These are phyloP conservation scores for Cryptoblepharus egeriae DNA, from an alignment of 2,797 vertebrate species.

Conservation along the genomic window DNA sequence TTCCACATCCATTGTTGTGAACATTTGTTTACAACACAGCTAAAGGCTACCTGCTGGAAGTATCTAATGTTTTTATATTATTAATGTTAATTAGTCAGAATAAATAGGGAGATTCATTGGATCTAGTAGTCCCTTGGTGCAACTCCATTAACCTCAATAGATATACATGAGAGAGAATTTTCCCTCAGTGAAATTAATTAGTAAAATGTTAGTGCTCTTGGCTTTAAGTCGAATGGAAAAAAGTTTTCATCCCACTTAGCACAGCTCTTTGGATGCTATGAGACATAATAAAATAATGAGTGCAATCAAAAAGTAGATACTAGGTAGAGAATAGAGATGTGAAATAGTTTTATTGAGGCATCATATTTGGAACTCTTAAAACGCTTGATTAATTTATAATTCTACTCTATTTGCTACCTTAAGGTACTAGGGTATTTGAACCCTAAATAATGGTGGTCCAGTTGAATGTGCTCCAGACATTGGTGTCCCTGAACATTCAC, in stretches of 20 bases:
- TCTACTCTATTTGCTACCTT: background rate
- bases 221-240: constrained; percentile 26
- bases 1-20: constrained; percentile 6
- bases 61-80: background rate
- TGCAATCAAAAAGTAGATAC: background rate
- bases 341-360: background rate
- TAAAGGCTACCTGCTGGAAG: constrained; percentile 41
- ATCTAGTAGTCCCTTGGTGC: background rate
- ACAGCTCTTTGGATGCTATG: background rate
- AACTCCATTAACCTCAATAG: constrained; percentile 36
- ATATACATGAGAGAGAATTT: constrained; percentile 34
- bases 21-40: constrained; percentile 39
- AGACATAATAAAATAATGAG: constrained; percentile 12
- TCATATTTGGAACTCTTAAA: background rate
- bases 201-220: constrained; percentile 26
- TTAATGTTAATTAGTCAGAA: constrained; percentile 50
- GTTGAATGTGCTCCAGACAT: no score
- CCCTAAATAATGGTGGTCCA: no score
- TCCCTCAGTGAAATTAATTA: constrained; percentile 47
- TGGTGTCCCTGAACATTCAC: no score
- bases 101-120: constrained; percentile 25
- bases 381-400: background rate
- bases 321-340: background rate
- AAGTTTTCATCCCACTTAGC: constrained; percentile 26
- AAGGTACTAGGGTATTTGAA: background rate